phyloP scores from a whole-genome alignment of 2,888 invertebrate species.

The Amblyjoppa proteus region DNA sequence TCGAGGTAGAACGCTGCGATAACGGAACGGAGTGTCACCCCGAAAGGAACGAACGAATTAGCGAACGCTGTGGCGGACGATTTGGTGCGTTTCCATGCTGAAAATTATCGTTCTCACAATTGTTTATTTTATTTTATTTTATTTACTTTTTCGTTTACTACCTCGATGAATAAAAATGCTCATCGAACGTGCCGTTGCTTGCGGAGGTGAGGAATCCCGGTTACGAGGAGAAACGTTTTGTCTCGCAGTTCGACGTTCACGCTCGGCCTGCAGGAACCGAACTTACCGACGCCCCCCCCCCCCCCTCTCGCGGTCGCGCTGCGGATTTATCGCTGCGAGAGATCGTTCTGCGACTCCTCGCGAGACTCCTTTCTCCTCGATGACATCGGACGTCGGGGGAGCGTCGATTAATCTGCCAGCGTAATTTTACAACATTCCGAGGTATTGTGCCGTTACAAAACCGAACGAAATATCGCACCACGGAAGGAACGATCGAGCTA shows the following conservation, averaged over 20 bases:
- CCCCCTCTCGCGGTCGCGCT: not conserved
- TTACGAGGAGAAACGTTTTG: no score
- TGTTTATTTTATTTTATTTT: no score
- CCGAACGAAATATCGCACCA: not conserved
- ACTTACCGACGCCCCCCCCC: not conserved
- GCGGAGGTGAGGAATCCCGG: no score
- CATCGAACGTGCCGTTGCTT: no score
- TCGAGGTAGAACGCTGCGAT: not conserved
- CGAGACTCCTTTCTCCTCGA: not conserved
- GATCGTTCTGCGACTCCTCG: constrained; percentile 8
- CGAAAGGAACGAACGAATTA: no score
- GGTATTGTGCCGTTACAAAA: not conserved
- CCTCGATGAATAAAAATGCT: no score
- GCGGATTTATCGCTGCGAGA: not conserved
- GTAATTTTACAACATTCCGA: not conserved
- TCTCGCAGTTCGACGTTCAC: not conserved
- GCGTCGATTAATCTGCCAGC: not conserved
- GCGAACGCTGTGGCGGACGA: no score
- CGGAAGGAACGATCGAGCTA: not conserved
- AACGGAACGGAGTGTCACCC: not conserved
- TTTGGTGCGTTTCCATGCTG: no score
- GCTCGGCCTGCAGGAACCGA: not conserved
- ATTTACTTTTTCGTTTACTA: no score
- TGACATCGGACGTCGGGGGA: not conserved
- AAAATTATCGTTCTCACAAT: no score